A percentile compares a stretch with the other conserved stretches of the same genome.
These are phyloP conservation scores for human (Homo sapiens) DNA, from an alignment of 2,113 vertebrate genomes.

Conservation along the genomic window DNA sequence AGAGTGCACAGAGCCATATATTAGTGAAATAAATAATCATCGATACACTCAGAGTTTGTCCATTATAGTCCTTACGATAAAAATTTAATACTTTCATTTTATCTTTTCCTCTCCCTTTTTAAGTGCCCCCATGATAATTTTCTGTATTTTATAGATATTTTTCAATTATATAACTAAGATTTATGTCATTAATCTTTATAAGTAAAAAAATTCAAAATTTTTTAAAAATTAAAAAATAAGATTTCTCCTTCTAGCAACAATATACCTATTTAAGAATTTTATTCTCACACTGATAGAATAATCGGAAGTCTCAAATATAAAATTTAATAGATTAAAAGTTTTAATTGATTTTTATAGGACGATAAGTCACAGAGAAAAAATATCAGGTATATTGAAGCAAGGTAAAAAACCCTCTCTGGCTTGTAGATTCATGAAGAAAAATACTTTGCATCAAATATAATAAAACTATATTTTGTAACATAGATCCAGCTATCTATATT, in stretches of 20 bases:
- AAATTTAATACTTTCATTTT: conserved; percentile 6
- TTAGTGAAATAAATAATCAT: neutral
- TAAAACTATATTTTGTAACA: neutral
- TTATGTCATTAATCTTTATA: neutral
- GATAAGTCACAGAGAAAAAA: neutral
- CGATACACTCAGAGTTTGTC: neutral
- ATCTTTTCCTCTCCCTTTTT: neutral
- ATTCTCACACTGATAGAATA: neutral
- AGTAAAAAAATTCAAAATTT: neutral
- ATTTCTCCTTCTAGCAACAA: neutral
- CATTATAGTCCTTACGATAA: neutral
- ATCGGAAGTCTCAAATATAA: neutral
- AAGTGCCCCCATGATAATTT: neutral
- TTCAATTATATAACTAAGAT: conserved; percentile 17
- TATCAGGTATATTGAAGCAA: neutral
- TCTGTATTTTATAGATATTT: neutral
- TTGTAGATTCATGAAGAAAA: neutral
- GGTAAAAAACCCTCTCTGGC: neutral
- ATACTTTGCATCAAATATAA: neutral
- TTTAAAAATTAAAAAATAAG: conserved; percentile 7
- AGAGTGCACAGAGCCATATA: neutral
- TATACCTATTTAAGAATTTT: neutral
- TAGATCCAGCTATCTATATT: neutral
- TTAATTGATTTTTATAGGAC: neutral
- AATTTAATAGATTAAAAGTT: neutral